Base-by-base conservation (phyloP, 2,113 vertebrate genomes). In the Rhombomys opimus region DNA sequence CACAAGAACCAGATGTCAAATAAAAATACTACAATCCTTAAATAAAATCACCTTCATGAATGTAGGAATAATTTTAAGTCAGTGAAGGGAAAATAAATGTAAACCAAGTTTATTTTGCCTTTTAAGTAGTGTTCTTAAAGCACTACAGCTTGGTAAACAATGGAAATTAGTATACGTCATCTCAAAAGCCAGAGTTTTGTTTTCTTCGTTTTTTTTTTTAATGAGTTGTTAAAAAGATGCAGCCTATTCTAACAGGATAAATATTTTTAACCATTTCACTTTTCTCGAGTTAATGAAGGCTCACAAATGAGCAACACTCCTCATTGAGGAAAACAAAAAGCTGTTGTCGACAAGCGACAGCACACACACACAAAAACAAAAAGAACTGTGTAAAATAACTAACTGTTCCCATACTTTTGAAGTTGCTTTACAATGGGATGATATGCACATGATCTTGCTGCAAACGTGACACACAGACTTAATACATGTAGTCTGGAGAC, bases 261-360 rank as follows among this genome's bases (percentile, higher is more conserved):
- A 99, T 99, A 99, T 99, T 99, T 99, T 99, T 99, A 99, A 99
- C 99, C 99, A 99, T 99, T 99, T 99, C 98, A 99, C 99, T 99
- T 99, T 98, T 46, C 46, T 46, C 46, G 99, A 99, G 99, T 99
- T 99, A 99, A 99, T 99, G 99, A 99, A 99, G 99, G 99, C 99
- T 99, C 99, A 99, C 99, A 99, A 99, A 99, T 99, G 99, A 99
- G 99, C 99, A 99, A 99, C 99, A 99, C 99, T 99, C 99, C 99
- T 99, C 99, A 99, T 99, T 99, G 99, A 99, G 99, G 99, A 99
- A 99, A 99, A 99, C 99, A 99, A 99, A 99, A 99, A 99, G 99
- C 99, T 99, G 99, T 99, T 99, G 99, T 99, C 99, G 99, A 99
- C 99, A 99, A 99, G 99, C 99, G 99, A 99, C 99, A 99, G 99